Evolutionary conservation across 1,140 invertebrate species (phyloP), one percentile per base, ranked within the genome.

Genomic region (Calephelis virginiensis): DNA sequence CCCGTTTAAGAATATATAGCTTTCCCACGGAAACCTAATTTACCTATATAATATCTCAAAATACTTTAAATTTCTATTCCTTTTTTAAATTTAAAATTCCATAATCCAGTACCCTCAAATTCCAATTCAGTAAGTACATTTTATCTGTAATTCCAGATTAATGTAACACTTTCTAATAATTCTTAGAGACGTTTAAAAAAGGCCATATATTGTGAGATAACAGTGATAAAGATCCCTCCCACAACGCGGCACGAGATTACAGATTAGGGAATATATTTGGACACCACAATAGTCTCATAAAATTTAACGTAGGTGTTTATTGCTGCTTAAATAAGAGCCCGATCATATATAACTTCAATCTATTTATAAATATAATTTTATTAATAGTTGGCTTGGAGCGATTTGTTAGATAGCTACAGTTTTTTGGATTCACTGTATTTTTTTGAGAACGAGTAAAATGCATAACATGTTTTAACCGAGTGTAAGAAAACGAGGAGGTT

Each of bases 211-310:
- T 53, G 50, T 53, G 17, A 56, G 66, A 69, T 66, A 64, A 64
- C 67, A 70, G 74, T 77, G 69, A 73, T 60, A 70, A 70, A 61
- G 50, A 45, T 49, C 61, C 53, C 74, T 68, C 76, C 76, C 72
- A 78, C 75, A 64, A 59, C 53, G 66, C 67, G 67, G 13, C 6
- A 11, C 67, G 56, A 72, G 73, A 80, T 80, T 75, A 73, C 63
- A 73, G 74, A 76, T 76, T 74, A 69, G 68, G 53, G 72, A 62
- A 74, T 78, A 76, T 78, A 78, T 78, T 76, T 73, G 63, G 66
- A 76, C 76, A 74, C 72, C 67, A 78, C 76, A 78, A 78, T 78
- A 71, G 72, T 67, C 67, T 60, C 77, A 79, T 79, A 79, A 77
- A 76, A 79, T 75, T 70, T 73, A 61, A 74, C 68, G 77, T 77